These are phyloP conservation scores for Diaphora mendica DNA, from an alignment of 2,888 invertebrate species.

Conservation along the genomic window DNA sequence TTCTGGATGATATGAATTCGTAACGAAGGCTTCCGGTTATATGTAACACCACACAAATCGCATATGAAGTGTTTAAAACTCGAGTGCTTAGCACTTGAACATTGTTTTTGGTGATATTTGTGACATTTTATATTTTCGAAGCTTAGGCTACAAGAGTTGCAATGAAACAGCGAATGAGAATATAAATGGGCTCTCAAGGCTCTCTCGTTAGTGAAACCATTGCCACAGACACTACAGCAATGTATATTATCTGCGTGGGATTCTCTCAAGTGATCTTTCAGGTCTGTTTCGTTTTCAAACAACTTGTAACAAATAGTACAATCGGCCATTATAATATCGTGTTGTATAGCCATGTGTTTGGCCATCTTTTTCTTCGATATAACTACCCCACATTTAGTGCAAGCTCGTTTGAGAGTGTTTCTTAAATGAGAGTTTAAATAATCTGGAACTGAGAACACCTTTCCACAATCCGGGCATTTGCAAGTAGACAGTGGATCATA, in stretches of 20 bases:
- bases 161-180: constrained; percentile 69
- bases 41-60: constrained; percentile 69
- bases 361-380: constrained; percentile 59
- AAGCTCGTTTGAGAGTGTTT: constrained; percentile 62
- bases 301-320: constrained; percentile 65
- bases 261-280: constrained; percentile 52
- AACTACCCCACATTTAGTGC: constrained; percentile 60
- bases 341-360: constrained; percentile 59
- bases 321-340: constrained; percentile 46
- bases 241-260: constrained; percentile 51
- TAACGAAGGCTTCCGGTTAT: constrained; percentile 73
- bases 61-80: constrained; percentile 58
- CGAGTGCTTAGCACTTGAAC: constrained; percentile 40
- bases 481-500: constrained; percentile 26
- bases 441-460: constrained; percentile 55
- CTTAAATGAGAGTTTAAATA: constrained; percentile 68
- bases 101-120: constrained; percentile 64
- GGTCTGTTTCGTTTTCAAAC: constrained; percentile 49
- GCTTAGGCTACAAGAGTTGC: constrained; percentile 62
- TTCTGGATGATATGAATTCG: constrained; percentile 76
- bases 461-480: constrained; percentile 66
- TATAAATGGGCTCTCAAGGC: constrained; percentile 69
- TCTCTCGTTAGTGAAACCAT: constrained; percentile 63
- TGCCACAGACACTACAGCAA: constrained; percentile 66
- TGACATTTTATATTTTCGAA: constrained; percentile 74